These are phyloP conservation scores for Athalia cordata DNA, from an alignment of 2,888 invertebrate species.

Conservation along the genomic window DNA sequence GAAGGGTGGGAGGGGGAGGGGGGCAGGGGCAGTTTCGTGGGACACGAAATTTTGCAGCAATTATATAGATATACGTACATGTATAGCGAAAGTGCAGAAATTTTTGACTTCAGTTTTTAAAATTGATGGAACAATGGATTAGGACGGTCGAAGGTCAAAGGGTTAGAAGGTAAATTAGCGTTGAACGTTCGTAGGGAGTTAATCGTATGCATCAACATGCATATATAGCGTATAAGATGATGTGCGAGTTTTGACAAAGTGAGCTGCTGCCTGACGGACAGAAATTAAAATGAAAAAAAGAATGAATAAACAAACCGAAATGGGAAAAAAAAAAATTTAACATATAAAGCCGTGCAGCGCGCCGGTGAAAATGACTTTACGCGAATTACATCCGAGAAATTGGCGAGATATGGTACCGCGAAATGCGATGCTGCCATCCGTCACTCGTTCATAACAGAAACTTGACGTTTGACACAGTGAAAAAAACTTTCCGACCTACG, in stretches of 20 bases:
- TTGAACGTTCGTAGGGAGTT: conserved; percentile 55
- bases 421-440: conserved; percentile 73
- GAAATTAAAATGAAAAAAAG: conserved; percentile 42
- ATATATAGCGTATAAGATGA: conserved; percentile 61
- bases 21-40: no score
- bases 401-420: conserved; percentile 71
- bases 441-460: conserved; percentile 61
- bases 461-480: conserved; percentile 45
- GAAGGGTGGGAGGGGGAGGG: no score
- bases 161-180: conserved; percentile 13
- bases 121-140: no score
- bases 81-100: no score
- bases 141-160: no score
- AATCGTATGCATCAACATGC: conserved; percentile 64
- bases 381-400: conserved; percentile 73
- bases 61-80: no score
- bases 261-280: conserved; percentile 48
- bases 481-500: background rate
- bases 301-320: background rate
- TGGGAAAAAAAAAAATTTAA: no score
- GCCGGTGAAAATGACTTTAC: conserved; percentile 68
- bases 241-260: no score
- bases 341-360: no score
- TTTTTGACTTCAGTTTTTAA: no score
- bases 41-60: no score